These are phyloP conservation scores for Oophaga sylvatica DNA, from an alignment of 2,797 vertebrate genomes.

Conservation along the genomic window DNA sequence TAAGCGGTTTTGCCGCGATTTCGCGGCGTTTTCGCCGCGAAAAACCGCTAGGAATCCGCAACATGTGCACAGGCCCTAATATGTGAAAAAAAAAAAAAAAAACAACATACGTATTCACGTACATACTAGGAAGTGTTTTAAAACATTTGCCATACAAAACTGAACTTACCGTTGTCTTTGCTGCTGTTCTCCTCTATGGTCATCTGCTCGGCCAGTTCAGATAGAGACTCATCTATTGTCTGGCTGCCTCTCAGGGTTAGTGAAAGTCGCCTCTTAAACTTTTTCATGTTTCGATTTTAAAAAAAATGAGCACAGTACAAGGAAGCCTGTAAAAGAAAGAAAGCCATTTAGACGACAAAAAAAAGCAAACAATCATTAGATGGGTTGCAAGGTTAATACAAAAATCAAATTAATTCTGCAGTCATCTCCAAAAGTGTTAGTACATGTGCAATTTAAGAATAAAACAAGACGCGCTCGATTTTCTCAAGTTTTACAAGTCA, in stretches of 20 bases:
- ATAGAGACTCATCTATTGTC: constrained; percentile 94
- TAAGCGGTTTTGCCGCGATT: too few relatives aligned
- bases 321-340: constrained; percentile 76
- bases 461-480: not conserved
- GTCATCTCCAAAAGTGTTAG: not conserved
- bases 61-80: too few relatives aligned
- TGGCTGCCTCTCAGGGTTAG: constrained; percentile 94
- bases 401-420: not conserved
- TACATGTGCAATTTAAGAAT: not conserved
- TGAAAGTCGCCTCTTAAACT: constrained; percentile 95
- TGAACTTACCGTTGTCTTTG: constrained; percentile 89
- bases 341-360: not conserved
- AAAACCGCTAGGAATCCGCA: too few relatives aligned
- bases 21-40: too few relatives aligned
- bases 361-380: not conserved
- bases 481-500: not conserved
- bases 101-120: not conserved
- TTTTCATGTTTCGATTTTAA: constrained; percentile 90
- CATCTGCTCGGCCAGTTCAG: constrained; percentile 98
- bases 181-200: constrained; percentile 96
- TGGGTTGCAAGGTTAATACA: not conserved
- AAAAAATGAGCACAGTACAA: constrained; percentile 75
- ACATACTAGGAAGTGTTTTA: not conserved
- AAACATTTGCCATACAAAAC: not conserved
- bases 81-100: too few relatives aligned